Percentiles rank a stretch among this genome's conserved stretches.
Evolutionary conservation across 2,113 vertebrate genomes (phyloP).

Genomic region (Pungitius pungitius): DNA sequence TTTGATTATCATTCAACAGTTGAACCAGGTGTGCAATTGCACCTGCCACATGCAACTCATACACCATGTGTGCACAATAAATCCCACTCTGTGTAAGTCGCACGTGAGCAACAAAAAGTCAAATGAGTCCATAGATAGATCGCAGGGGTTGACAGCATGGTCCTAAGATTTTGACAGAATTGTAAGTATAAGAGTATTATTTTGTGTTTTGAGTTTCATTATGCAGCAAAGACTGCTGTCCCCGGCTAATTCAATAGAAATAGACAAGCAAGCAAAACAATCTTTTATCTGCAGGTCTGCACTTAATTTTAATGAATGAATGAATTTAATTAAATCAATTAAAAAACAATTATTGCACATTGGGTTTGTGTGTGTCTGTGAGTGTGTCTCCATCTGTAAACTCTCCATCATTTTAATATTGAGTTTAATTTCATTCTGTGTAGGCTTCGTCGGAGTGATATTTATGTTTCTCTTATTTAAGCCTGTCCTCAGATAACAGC

Average conservation of each 20-base stretch:
- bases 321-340: background rate
- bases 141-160: background rate
- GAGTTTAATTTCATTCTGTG: background rate
- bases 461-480: background rate
- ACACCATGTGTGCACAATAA: background rate
- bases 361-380: background rate
- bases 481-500: background rate
- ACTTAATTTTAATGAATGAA: background rate
- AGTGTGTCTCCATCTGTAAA: background rate
- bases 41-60: background rate
- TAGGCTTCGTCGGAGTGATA: background rate
- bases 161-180: background rate
- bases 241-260: background rate
- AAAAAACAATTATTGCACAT: background rate
- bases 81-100: background rate
- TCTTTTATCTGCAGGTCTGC: conserved; percentile 11
- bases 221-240: background rate
- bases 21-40: conserved; percentile 1
- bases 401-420: background rate
- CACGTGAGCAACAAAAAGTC: background rate
- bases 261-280: background rate
- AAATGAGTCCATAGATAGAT: background rate
- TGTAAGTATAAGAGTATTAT: background rate
- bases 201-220: conserved; percentile 6
- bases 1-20: conserved; percentile 36